Conservation (phyloP, 2,888 invertebrate species). For the Coenonympha arcania region DNA sequence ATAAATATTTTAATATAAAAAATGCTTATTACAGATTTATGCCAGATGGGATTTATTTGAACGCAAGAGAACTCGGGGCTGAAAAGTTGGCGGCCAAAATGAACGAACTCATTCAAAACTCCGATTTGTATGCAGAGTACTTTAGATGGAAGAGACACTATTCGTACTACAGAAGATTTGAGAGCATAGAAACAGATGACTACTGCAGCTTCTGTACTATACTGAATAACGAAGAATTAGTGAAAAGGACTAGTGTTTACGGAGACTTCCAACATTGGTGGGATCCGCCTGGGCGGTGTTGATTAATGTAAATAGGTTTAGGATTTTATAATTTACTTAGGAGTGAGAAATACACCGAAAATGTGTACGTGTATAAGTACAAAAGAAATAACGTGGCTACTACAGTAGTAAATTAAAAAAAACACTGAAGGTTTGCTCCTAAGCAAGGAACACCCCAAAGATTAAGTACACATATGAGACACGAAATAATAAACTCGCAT, state of each 20-base stretch:
- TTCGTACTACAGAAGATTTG: constrained; percentile 41
- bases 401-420: no score
- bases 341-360: not conserved
- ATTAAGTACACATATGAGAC: no score
- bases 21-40: constrained; percentile 47
- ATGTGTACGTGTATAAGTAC: not conserved
- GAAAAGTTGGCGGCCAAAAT: constrained; percentile 31
- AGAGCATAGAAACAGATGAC: constrained; percentile 48
- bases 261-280: constrained; percentile 51
- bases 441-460: no score
- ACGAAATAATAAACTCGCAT: no score
- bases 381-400: no score
- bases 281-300: constrained; percentile 36
- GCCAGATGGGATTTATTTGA: constrained; percentile 54
- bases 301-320: not conserved
- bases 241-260: constrained; percentile 39
- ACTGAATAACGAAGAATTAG: constrained; percentile 42
- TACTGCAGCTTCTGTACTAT: constrained; percentile 56
- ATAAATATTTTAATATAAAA: not conserved
- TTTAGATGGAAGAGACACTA: constrained; percentile 62
- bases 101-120: constrained; percentile 30
- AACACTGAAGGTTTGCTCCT: no score
- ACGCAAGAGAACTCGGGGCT: constrained; percentile 43
- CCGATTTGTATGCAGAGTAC: constrained; percentile 46
- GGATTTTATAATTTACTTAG: not conserved